Evolutionary conservation across 2,113 vertebrate species (phyloP).

Genomic region (Gulo gulo): DNA sequence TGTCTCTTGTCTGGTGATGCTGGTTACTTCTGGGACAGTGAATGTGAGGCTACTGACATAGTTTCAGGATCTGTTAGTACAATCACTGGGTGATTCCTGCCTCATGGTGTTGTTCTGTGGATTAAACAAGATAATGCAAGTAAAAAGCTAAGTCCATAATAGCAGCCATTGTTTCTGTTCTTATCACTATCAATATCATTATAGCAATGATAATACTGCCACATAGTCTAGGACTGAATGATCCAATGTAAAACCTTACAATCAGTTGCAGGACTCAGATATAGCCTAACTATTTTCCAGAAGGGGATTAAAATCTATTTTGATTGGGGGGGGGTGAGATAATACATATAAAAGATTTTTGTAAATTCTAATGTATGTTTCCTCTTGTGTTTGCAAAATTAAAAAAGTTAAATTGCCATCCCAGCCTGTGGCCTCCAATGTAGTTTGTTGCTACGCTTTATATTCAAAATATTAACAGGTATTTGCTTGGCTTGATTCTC

Average conservation of each 20-base stretch:
- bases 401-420: not conserved
- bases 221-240: not conserved
- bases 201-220: not conserved
- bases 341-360: constrained; percentile 27
- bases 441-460: constrained; percentile 37
- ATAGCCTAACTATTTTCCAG: not conserved
- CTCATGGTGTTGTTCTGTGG: not conserved
- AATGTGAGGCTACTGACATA: not conserved
- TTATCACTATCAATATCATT: not conserved
- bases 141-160: not conserved
- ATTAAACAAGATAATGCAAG: not conserved
- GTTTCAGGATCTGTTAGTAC: not conserved
- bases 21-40: not conserved
- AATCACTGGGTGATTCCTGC: not conserved
- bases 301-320: constrained; percentile 15
- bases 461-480: constrained; percentile 3
- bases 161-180: not conserved
- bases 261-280: not conserved
- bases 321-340: not conserved
- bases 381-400: not conserved
- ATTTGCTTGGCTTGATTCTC: not conserved
- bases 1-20: not conserved
- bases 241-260: not conserved
- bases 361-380: constrained; percentile 13
- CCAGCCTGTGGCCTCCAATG: not conserved